Evolutionary conservation across 2,113 vertebrate genomes (phyloP).

Genomic region (Mustela lutreola): DNA sequence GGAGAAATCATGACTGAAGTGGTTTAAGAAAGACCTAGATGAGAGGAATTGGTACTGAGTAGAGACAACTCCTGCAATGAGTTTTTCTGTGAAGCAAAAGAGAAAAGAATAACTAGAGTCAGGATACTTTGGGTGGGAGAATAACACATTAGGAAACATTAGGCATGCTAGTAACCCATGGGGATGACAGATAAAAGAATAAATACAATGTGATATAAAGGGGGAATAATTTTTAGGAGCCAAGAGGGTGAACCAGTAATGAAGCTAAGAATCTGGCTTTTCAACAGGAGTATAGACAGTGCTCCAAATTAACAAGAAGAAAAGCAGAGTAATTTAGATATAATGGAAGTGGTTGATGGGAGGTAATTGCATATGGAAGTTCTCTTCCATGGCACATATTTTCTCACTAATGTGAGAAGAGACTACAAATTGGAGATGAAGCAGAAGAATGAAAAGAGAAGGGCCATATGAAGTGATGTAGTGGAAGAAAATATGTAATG

Average conservation of each 20-base stretch:
- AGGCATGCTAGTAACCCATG: not conserved
- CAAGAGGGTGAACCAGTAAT: not conserved
- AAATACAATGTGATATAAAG: not conserved
- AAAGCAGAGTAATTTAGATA: not conserved
- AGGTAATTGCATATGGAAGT: not conserved
- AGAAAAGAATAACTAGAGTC: not conserved
- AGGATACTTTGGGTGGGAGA: not conserved
- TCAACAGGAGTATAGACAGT: not conserved
- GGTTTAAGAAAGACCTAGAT: not conserved
- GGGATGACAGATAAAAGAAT: not conserved
- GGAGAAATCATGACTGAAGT: not conserved
- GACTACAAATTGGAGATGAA: not conserved
- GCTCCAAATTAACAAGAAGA: not conserved
- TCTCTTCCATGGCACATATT: not conserved
- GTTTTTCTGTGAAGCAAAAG: not conserved
- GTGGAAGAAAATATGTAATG: not conserved
- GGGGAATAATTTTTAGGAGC: not conserved
- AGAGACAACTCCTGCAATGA: not conserved
- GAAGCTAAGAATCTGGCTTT: not conserved
- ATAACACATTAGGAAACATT: not conserved
- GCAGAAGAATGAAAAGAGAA: not conserved
- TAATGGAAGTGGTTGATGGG: not conserved
- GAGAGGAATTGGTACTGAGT: not conserved
- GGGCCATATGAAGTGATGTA: not conserved
- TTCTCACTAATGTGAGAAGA: not conserved